These are phyloP conservation scores for Kryphioiulus occultus DNA, from an alignment of 2,888 invertebrate species.

Conservation along the genomic window DNA sequence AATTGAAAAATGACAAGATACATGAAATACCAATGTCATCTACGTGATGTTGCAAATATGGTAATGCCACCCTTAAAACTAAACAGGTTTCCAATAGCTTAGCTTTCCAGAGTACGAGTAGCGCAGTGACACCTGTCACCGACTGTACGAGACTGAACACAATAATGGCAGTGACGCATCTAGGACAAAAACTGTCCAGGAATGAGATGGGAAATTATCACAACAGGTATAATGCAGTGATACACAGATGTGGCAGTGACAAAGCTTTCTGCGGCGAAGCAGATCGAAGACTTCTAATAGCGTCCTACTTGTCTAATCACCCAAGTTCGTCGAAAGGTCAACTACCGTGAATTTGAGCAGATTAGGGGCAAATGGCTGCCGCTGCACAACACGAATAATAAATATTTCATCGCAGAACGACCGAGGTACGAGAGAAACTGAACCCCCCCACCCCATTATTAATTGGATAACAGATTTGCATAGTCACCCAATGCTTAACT, in stretches of 20 bases:
- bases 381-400: slow-evolving; percentile 20
- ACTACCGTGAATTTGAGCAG: slow-evolving; percentile 10
- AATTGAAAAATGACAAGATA: no score
- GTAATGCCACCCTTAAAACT: no score
- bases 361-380: neutral
- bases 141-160: slow-evolving; percentile 1
- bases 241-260: slow-evolving; percentile 16
- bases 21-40: no score
- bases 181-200: slow-evolving; percentile 32
- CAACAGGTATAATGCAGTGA: slow-evolving; percentile 30
- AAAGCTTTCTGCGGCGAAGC: neutral
- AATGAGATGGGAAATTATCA: slow-evolving; percentile 13
- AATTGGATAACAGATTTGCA: slow-evolving; percentile 40
- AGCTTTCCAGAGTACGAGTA: no score
- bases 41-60: no score
- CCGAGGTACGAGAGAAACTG: slow-evolving; percentile 8
- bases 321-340: neutral
- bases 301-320: neutral
- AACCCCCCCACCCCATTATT: neutral
- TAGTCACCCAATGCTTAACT: slow-evolving; percentile 33
- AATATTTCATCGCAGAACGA: slow-evolving; percentile 24
- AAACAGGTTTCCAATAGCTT: no score
- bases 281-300: neutral
- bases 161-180: neutral
- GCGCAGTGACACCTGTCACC: neutral